Evolutionary conservation across 2,113 vertebrate species (phyloP).

Genomic region (Pithys albifrons): DNA sequence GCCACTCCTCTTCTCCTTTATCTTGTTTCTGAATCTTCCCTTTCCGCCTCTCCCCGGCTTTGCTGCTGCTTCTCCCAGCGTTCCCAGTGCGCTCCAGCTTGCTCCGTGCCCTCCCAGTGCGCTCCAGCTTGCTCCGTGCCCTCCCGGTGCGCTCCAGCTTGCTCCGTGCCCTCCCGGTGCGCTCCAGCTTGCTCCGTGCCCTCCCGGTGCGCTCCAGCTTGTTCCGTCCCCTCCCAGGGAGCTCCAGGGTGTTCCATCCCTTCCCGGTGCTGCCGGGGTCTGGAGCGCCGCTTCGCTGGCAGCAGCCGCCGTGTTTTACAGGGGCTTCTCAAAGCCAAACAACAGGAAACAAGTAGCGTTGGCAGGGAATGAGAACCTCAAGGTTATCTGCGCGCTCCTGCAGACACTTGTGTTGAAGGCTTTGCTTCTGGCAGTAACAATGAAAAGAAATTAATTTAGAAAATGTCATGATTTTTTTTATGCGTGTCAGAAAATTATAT

Average conservation of each 20-base stretch:
- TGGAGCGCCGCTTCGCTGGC: neutral
- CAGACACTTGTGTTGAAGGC: neutral
- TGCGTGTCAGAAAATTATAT: fast-evolving
- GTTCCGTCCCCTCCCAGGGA: neutral
- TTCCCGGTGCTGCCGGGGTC: neutral
- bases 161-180: neutral
- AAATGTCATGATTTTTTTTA: neutral
- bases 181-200: neutral
- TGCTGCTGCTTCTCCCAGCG: neutral
- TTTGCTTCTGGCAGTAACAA: neutral
- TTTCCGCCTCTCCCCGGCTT: neutral
- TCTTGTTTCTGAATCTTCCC: neutral
- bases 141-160: neutral
- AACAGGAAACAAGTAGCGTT: neutral
- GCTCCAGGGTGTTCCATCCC: neutral
- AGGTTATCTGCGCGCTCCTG: fast-evolving
- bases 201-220: neutral
- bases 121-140: neutral
- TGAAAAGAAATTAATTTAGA: neutral
- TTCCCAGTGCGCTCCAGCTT: neutral
- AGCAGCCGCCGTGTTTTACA: fast-evolving
- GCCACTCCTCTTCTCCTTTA: neutral
- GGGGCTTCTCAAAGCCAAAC: neutral
- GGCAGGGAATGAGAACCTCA: neutral
- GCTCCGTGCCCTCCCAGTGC: neutral